These are phyloP conservation scores for Stegana nigrithorax DNA, from an alignment of 2,888 invertebrate genomes.

Conservation along the genomic window DNA sequence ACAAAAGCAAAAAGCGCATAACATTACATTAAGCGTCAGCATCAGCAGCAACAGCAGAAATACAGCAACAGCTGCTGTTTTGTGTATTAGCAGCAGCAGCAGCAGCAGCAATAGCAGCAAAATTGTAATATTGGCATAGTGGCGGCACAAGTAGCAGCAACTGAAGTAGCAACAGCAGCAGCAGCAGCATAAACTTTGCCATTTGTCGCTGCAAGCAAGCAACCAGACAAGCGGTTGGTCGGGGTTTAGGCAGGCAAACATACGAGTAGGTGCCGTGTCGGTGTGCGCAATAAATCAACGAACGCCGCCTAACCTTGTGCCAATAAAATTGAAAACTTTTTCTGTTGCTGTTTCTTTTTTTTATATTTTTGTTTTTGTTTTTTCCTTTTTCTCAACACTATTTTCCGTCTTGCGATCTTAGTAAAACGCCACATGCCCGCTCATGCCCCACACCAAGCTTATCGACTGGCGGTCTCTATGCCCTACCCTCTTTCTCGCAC, in stretches of 20 bases:
- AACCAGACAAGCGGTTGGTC: background rate
- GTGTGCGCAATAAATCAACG: no score
- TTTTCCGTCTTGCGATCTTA: background rate
- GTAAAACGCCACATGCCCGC: background rate
- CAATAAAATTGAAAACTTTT: constrained; percentile 41
- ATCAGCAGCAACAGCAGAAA: background rate
- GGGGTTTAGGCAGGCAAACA: background rate
- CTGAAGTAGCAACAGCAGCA: background rate
- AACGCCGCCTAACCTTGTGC: constrained; percentile 43
- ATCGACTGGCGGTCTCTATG: background rate
- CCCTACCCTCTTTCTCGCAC: background rate
- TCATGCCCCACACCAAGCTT: background rate
- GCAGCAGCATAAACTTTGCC: constrained; percentile 40
- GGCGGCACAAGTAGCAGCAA: background rate
- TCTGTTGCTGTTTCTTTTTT: background rate
- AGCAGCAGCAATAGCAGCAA: background rate
- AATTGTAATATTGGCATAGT: no score
- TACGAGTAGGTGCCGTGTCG: no score
- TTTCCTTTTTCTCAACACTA: background rate
- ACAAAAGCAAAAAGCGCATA: background rate
- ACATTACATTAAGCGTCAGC: background rate
- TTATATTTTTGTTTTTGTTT: background rate
- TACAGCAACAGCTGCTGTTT: constrained; percentile 10
- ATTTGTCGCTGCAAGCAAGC: constrained; percentile 23
- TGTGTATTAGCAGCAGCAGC: constrained; percentile 9